Evolutionary conservation across 2,113 vertebrate genomes (phyloP), one percentile per base, ranked within the genome.

Genomic region (Irena cyanogastra): DNA sequence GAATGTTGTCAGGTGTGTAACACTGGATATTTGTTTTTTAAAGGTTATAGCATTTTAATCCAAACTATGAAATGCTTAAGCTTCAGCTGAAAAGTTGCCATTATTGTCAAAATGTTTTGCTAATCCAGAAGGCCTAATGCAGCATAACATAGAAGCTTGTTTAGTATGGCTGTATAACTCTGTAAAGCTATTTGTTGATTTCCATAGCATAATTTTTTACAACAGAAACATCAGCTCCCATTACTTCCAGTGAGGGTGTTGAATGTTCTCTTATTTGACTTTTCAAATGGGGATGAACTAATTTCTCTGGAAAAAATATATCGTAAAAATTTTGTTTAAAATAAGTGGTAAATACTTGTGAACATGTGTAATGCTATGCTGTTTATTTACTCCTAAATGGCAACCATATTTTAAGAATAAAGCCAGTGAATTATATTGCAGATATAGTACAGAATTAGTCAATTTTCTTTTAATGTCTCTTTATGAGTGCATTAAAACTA

Each of bases 341-440:
- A 61, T 97, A 95, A 89, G 18, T 97, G 93, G 90, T 97, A 97
- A 97, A 97, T 97, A 97, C 64, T 94, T 95, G 96, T 98, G 97
- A 97, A 97, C 92, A 91, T 47, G 72, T 97, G 94, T 96, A 97
- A 97, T 95, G 97, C 93, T 95, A 96, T 93, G 92, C 97, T 97
- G 97, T 98, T 90, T 95, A 95, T 97, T 95, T 95, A 97, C 92
- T 97, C 84, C 30, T 91, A 97, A 96, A 95, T 97, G 86, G 97
- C 96, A 96, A 97, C 97, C 95, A 81, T 98, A 98, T 98, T 98
- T 98, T 98, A 96, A 97, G 94, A 98, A 97, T 96, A 97, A 98
- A 98, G 76, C 63, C 72, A 86, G 95, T 94, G 78, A 95, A 96
- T 96, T 97, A 83, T 93, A 97, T 97, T 97, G 94, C 94, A 96